These are phyloP conservation scores for Semaprochilodus insignis DNA, from an alignment of 2,797 vertebrate genomes.

Conservation along the genomic window DNA sequence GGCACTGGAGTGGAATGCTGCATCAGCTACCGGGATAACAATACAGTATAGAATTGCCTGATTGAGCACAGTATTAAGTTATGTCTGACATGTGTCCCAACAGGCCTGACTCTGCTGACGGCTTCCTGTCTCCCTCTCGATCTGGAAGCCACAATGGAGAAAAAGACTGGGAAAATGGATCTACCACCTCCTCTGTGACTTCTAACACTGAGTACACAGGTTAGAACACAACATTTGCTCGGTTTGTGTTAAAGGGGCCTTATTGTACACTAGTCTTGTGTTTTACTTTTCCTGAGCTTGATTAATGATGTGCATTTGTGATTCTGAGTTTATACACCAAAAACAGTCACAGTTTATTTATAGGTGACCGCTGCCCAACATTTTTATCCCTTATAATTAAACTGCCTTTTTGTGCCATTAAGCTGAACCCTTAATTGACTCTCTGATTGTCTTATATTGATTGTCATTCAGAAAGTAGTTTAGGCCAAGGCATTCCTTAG, in stretches of 20 bases:
- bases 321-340: not conserved
- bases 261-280: not conserved
- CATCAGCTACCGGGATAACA: not conserved
- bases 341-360: not conserved
- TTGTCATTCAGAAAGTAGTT: no score
- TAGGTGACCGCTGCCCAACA: no score
- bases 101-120: slow-evolving; percentile 95
- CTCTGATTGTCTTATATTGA: no score
- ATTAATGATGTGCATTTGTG: no score
- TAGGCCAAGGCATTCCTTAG: no score
- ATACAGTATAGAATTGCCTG: not conserved
- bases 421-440: no score
- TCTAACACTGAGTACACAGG: slow-evolving; percentile 98
- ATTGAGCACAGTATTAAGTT: slow-evolving; percentile 18
- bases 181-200: slow-evolving; percentile 95
- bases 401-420: no score
- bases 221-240: slow-evolving; percentile 57
- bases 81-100: slow-evolving; percentile 33
- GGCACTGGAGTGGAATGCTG: not conserved
- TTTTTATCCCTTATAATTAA: no score
- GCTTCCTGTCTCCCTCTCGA: slow-evolving; percentile 90
- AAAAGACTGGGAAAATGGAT: slow-evolving; percentile 98
- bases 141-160: slow-evolving; percentile 95
- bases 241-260: not conserved
- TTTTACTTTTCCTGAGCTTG: no score